Evolutionary conservation across 2,888 invertebrate genomes (phyloP), one percentile per base, ranked within the genome.

Genomic region (Nemotelus nigrinus): DNA sequence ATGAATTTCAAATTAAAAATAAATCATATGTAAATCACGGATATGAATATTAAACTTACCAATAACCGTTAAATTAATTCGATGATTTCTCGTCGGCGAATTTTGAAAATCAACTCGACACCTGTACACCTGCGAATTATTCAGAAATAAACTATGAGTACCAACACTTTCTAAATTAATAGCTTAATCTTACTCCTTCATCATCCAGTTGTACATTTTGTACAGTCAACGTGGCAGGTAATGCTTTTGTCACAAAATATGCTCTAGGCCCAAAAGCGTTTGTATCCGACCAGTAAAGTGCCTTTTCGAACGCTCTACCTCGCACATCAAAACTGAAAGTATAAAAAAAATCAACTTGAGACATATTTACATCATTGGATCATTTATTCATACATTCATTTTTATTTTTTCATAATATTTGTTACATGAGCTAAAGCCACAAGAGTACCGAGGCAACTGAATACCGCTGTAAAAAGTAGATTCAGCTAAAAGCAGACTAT

Each of bases 51-150:
- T 84, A 83, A 89, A 90, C 93, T 93, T 89, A 96, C 96, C 95
- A 86, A 96, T 94, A 83, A 96, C 96, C 84, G 95, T 94, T 82
- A 96, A 91, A 85, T 94, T 93, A 86, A 96, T 94, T 84, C 94
- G 93, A 86, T 95, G 94, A 87, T 95, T 96, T 83, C 95, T 91
- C 10, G 96, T 96, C 48, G 96, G 95, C 6, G 95, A 94, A 84
- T 94, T 95, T 83, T 93, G 93, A 87, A 96, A 96, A 88, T 96
- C 96, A 50, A 96, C 96, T 80, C 96, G 90, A 87, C 96, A 96
- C 82, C 96, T 90, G 88, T 96, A 96, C 78, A 92, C 87, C 87
- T 87, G 82, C 25, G 25, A 25, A 25, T 25, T 25, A 79, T 41
- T 70, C n/a, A 60, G 45, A 55, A 48, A 50, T 65, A n/a, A 25